Evolutionary conservation across 2,888 invertebrate species (phyloP).

Genomic region (Meandrusa payeni): DNA sequence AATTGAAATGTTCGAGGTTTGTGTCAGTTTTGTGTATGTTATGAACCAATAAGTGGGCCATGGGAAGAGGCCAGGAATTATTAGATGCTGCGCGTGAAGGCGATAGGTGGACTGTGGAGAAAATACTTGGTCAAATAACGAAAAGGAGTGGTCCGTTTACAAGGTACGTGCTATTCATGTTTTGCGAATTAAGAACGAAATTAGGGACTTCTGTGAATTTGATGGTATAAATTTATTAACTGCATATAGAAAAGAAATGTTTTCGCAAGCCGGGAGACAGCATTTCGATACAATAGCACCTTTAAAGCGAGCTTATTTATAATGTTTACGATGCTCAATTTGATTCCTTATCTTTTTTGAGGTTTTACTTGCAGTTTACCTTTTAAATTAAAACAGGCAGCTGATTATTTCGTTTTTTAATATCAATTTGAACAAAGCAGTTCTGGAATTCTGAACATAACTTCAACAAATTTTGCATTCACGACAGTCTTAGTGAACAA

Average conservation of each 20-base stretch:
- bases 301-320: conserved; percentile 10
- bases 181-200: conserved; percentile 33
- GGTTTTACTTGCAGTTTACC: conserved; percentile 1
- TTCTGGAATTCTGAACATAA: not conserved
- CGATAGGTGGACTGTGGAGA: conserved; percentile 93
- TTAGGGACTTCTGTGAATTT: conserved; percentile 1
- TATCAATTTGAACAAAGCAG: not conserved
- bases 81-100: conserved; percentile 97
- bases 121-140: conserved; percentile 92
- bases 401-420: not conserved
- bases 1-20: conserved; percentile 62
- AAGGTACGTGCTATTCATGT: conserved; percentile 84
- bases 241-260: not conserved
- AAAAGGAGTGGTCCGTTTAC: conserved; percentile 96
- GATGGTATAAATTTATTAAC: not conserved
- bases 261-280: no score
- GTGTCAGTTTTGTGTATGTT: conserved; percentile 77
- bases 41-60: conserved; percentile 76
- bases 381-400: conserved; percentile 1
- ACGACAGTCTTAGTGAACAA: no score
- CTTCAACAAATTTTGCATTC: no score
- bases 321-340: conserved; percentile 23
- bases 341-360: conserved; percentile 8
- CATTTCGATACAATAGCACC: not conserved
- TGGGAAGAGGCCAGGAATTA: conserved; percentile 98